Base-by-base conservation (phyloP, 1,140 invertebrate species). In the Lasioglossum albipes region DNA sequence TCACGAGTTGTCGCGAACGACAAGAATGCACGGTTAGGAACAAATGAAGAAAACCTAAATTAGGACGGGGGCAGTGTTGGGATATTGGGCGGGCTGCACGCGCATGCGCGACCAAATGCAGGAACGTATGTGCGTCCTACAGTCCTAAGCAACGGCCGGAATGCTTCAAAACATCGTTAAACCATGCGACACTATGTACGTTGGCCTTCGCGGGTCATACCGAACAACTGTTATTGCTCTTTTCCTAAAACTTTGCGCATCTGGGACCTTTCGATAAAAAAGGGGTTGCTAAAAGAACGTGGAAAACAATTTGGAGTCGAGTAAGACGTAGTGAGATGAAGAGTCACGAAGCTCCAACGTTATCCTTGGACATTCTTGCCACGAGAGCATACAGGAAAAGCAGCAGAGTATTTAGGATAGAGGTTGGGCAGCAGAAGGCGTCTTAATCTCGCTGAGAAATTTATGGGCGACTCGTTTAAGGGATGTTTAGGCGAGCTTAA, bases 401-500 rank as follows among this genome's bases (percentile, higher is more conserved):
- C 73, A 61, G 62, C 13, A 16, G n/a, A 2, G 71, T 59, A 31
- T 49, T 69, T 54, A 69, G 79, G 10, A 41, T 13, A 61, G 22
- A 41, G 49, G 31, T 2, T 57, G 49, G 65, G 65, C 31, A 82
- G 69, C 81, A 75, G 65, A 75, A 65, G 64, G 81, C 75, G 81
- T 89, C 87, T 90, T 90, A 90, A 90, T 90, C 89, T 90, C 87
- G 61, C 69, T 45, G 59, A 68, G 70, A 79, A 89, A 90, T 90
- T 90, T 90, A 89, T 85, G 84, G 81, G 66, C 80, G 64, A 86
- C 84, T 89, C 88, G 85, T 89, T 90, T 86, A 89, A 88, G 82
- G 81, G 85, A 88, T 90, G 87, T 88, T 90, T 90, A 90, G 88
- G 82, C 83, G 85, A 77, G 81, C 85, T 89, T 87, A 90, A 89